phyloP scores from a whole-genome alignment of 2,888 invertebrate species.

The Callinectes sapidus region DNA sequence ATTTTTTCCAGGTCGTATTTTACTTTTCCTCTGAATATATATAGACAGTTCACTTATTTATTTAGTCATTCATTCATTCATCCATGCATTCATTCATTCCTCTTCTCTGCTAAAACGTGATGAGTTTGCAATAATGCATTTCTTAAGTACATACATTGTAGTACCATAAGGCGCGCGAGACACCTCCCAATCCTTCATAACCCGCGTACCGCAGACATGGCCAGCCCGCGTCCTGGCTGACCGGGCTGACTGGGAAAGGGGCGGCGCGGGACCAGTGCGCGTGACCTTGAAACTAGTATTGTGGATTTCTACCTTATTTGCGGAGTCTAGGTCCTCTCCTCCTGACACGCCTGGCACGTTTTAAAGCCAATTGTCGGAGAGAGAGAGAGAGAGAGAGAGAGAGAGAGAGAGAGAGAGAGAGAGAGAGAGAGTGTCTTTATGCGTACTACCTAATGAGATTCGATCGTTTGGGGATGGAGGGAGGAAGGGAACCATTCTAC shows the following conservation, averaged over 20 bases:
- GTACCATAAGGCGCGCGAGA: not conserved
- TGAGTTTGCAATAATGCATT: too few species aligned
- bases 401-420: too few species aligned
- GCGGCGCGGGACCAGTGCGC: not conserved
- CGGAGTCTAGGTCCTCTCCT: conserved; percentile 8
- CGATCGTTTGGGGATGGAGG: too few species aligned
- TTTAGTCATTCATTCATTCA: too few species aligned
- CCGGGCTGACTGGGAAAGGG: not conserved
- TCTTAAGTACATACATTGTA: not conserved
- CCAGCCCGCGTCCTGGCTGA: not conserved
- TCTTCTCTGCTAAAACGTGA: too few species aligned
- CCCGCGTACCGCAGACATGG: not conserved
- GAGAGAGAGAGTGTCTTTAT: too few species aligned
- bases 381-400: too few species aligned
- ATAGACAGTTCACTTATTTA: not conserved
- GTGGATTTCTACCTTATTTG: not conserved
- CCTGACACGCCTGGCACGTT: not conserved
- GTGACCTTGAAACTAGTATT: conserved; percentile 19
- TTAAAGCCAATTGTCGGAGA: not conserved
- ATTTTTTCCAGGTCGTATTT: not conserved
- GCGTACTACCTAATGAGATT: too few species aligned
- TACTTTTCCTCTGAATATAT: not conserved
- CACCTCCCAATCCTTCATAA: not conserved
- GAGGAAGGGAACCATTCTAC: too few species aligned
- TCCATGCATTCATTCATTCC: too few species aligned